These are phyloP conservation scores for Ophion slaviceki DNA, from an alignment of 2,888 invertebrate genomes.

Conservation along the genomic window DNA sequence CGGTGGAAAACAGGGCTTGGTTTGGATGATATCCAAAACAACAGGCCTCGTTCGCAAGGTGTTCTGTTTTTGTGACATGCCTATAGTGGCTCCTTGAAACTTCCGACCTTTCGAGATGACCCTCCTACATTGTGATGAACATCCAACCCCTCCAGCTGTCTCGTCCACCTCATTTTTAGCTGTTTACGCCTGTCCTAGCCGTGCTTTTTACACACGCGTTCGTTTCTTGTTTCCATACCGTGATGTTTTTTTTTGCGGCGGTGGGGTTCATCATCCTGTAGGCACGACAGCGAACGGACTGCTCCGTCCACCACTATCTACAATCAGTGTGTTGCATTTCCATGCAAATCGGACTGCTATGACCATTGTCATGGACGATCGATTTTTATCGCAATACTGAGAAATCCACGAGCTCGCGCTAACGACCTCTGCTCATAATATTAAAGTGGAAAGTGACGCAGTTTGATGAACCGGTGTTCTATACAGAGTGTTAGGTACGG, in stretches of 20 bases:
- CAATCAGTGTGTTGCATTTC: conserved; percentile 12
- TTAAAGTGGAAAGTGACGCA: conserved; percentile 17
- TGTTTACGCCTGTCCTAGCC: no score
- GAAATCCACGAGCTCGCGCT: background rate
- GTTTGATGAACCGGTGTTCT: conserved; percentile 38
- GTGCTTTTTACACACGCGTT: no score
- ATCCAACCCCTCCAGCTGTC: no score
- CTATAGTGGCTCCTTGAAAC: no score
- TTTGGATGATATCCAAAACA: no score
- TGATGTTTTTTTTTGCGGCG: background rate
- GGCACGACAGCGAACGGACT: background rate
- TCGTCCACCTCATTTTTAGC: no score
- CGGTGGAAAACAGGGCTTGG: no score
- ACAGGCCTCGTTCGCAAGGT: no score
- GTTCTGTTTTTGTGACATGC: no score
- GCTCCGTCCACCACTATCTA: conserved; percentile 16
- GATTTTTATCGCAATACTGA: background rate
- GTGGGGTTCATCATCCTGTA: background rate
- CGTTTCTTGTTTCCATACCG: no score
- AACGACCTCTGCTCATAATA: background rate
- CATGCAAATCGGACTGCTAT: conserved; percentile 1
- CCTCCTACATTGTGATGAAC: no score
- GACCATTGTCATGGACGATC: conserved; percentile 34
- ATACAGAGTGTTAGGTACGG: background rate
- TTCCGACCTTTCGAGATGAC: no score